Evolutionary conservation across 2,113 vertebrate genomes (phyloP).

Genomic region (Anolis carolinensis): DNA sequence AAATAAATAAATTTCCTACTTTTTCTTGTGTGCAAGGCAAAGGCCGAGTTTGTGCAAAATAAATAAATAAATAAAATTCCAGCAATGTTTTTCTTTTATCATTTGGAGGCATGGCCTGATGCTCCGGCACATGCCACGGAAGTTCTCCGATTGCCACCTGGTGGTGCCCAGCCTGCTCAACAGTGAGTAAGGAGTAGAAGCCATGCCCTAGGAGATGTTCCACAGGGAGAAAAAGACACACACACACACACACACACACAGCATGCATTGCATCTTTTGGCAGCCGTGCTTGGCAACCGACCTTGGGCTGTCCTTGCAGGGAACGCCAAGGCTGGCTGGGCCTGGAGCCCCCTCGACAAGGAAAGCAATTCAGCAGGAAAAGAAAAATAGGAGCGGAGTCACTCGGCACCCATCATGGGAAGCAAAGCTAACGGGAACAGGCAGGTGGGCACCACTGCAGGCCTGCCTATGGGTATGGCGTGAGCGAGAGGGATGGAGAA

Average conservation of each 20-base stretch:
- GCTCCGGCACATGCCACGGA: too few species aligned
- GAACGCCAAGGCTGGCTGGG: not conserved
- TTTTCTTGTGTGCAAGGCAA: too few species aligned
- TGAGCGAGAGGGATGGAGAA: not conserved
- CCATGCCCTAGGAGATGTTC: not conserved
- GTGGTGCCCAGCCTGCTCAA: not conserved
- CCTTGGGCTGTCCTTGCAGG: conserved; percentile 42
- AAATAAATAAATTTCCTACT: too few species aligned
- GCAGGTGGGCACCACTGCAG: not conserved
- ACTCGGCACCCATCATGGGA: not conserved
- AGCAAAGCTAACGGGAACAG: not conserved
- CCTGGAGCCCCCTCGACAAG: not conserved
- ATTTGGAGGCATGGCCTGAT: too few species aligned
- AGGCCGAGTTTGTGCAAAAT: too few species aligned
- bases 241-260: not conserved
- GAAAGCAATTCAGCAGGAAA: not conserved
- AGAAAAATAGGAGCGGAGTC: too few species aligned
- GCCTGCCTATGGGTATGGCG: not conserved
- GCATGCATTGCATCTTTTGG: not conserved
- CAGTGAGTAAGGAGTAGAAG: not conserved
- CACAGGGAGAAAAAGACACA: not conserved
- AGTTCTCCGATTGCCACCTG: not conserved
- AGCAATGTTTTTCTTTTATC: too few species aligned
- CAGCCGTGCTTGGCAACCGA: not conserved
- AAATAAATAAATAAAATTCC: too few species aligned